Evolutionary conservation across 2,797 vertebrate genomes (phyloP).

Genomic region (Propithecus perrieri): DNA sequence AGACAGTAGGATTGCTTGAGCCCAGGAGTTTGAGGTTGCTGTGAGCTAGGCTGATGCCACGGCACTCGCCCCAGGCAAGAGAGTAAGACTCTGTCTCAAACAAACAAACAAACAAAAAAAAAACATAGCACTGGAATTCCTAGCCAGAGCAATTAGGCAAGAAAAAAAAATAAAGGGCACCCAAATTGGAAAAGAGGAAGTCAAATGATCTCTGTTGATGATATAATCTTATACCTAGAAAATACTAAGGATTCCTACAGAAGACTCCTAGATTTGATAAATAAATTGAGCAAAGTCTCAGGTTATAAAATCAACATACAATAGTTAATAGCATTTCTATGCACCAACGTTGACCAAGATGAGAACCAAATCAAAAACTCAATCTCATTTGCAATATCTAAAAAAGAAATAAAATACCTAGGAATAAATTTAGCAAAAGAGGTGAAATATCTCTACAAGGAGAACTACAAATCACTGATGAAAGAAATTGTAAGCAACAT

Average conservation of each 20-base stretch:
- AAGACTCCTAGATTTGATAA: background rate
- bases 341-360: background rate
- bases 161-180: background rate
- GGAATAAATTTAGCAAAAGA: background rate
- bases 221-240: background rate
- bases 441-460: background rate
- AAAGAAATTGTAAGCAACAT: background rate
- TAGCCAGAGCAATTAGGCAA: background rate
- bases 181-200: background rate
- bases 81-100: too few species aligned
- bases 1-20: too few species aligned
- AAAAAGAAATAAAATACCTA: background rate
- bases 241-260: background rate
- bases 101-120: too few species aligned
- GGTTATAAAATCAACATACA: background rate
- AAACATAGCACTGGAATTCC: background rate
- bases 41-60: too few species aligned
- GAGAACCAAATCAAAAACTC: background rate
- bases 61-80: too few species aligned
- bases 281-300: background rate
- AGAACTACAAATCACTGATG: background rate
- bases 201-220: background rate
- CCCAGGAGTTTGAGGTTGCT: too few species aligned
- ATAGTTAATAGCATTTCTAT: background rate
- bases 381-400: background rate